Conservation (phyloP, 1,140 invertebrate genomes). For the Pemphigus obesinymphae region DNA sequence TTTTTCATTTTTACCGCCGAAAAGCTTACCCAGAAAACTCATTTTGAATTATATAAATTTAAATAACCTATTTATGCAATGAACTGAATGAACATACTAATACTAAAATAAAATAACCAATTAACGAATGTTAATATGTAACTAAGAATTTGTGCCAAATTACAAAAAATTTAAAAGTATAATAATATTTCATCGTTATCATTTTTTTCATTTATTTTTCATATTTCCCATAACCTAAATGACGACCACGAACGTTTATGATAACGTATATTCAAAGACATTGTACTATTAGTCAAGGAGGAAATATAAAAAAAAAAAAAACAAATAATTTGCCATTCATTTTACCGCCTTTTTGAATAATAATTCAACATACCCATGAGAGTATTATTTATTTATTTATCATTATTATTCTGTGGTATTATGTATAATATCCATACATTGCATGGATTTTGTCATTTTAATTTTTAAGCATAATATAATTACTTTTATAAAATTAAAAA, state of each 20-base stretch:
- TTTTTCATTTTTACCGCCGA: slow-evolving; percentile 77
- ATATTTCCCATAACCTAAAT: neutral
- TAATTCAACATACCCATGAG: too few species aligned
- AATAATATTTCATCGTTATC: slow-evolving; percentile 33
- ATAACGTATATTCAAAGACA: slow-evolving; percentile 19
- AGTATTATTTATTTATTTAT: too few species aligned
- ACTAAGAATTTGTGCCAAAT: neutral
- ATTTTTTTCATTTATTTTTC: neutral
- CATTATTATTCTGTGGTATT: too few species aligned
- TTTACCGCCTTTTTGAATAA: too few species aligned
- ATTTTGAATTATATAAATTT: slow-evolving; percentile 52
- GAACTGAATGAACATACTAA: slow-evolving; percentile 8
- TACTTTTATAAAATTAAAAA: too few species aligned
- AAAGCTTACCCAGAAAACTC: slow-evolving; percentile 86
- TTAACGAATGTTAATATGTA: too few species aligned
- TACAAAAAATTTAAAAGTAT: too few species aligned
- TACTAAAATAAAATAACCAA: neutral
- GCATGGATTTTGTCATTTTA: too few species aligned
- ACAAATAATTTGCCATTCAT: too few species aligned
- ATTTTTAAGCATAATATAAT: too few species aligned
- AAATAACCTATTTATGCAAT: neutral
- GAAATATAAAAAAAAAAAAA: neutral
- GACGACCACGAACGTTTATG: neutral
- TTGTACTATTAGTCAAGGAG: neutral
- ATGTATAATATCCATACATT: too few species aligned